Conservation (phyloP, 2,113 vertebrate species). For the Xenopus tropicalis region DNA sequence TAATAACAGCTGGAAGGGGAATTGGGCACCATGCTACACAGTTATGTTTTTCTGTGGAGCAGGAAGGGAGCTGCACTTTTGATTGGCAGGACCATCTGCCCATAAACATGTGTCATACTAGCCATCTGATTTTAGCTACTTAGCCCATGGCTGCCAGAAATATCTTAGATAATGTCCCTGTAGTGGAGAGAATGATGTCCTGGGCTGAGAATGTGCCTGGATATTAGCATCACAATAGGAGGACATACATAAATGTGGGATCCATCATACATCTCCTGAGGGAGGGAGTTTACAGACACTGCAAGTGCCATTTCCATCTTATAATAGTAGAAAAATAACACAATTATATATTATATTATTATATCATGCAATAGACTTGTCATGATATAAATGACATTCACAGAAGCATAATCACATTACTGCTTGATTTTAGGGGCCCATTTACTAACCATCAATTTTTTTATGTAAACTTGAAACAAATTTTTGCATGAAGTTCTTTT, state of each 20-base stretch:
- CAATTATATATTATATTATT: no score
- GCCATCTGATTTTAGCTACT: conserved; percentile 14
- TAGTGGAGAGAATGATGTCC: conserved; percentile 2
- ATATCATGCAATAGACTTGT: no score
- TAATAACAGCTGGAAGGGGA: no score
- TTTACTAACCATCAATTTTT: no score
- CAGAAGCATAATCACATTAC: no score
- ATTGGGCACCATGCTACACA: no score
- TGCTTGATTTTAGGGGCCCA: no score
- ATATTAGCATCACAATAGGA: conserved; percentile 7
- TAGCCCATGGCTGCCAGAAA: conserved; percentile 30
- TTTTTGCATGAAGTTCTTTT: no score
- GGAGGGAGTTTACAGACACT: no score
- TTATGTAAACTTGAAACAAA: no score
- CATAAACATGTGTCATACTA: not conserved
- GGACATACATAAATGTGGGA: conserved; percentile 1
- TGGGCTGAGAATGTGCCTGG: conserved; percentile 6
- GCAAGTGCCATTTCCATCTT: not conserved
- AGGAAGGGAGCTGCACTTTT: conserved; percentile 1
- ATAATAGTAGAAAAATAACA: no score
- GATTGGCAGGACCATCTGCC: conserved; percentile 34
- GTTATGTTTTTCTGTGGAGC: not conserved
- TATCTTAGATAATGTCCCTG: conserved; percentile 30
- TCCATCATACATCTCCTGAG: not conserved
- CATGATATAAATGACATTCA: no score